Conservation (phyloP, 2,888 invertebrate species). For the Leucania comma region DNA sequence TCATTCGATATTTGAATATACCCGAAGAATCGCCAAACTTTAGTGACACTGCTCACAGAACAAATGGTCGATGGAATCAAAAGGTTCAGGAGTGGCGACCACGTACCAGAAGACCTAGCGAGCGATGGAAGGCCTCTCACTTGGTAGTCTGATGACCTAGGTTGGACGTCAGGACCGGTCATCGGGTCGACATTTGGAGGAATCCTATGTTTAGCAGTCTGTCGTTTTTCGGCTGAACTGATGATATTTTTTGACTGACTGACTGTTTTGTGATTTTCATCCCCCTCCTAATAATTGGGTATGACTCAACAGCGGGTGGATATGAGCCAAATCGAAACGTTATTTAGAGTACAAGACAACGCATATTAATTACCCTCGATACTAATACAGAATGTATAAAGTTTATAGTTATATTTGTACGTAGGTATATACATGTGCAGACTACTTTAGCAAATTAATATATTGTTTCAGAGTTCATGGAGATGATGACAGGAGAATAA, state of each 20-base stretch:
- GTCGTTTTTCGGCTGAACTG: too few relatives aligned
- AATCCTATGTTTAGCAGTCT: too few relatives aligned
- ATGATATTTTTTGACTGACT: background rate
- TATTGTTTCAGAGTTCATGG: constrained; percentile 96
- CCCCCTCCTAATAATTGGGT: background rate
- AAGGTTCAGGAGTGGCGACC: too few relatives aligned
- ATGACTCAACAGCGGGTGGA: constrained; percentile 24
- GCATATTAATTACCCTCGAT: constrained; percentile 40
- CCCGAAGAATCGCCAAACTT: too few relatives aligned
- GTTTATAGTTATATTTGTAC: constrained; percentile 7
- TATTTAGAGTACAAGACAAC: constrained; percentile 27
- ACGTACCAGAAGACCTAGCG: too few relatives aligned
- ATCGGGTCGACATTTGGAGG: too few relatives aligned
- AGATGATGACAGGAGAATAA: constrained; percentile 99
- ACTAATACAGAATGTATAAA: constrained; percentile 25
- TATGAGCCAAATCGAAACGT: constrained; percentile 37
- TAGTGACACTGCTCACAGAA: too few relatives aligned
- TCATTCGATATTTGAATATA: background rate
- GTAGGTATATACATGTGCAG: background rate
- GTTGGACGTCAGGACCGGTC: too few relatives aligned
- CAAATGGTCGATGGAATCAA: too few relatives aligned
- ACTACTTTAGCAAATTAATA: constrained; percentile 57
- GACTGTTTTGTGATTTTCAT: background rate
- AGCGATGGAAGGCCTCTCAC: too few relatives aligned
- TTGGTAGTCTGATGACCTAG: too few relatives aligned